Percentiles rank a stretch among this genome's conserved stretches.
phyloP scores from a whole-genome alignment of 1,140 invertebrate species.

The Maconellicoccus hirsutus region DNA sequence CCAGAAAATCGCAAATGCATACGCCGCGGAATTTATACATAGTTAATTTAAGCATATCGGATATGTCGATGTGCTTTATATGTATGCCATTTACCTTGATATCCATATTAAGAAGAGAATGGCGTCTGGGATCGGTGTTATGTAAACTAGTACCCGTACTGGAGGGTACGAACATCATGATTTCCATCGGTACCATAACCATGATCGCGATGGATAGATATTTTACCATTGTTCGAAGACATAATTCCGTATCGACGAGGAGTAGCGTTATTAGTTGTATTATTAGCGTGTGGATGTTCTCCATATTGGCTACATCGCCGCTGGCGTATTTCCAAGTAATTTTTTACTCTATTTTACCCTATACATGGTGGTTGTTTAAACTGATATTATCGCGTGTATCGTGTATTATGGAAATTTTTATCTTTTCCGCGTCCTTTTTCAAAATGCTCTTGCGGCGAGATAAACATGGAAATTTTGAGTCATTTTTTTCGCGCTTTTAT shows the following conservation, averaged over 20 bases:
- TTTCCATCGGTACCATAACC: slow-evolving; percentile 47
- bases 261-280: slow-evolving; percentile 33
- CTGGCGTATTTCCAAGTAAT: slow-evolving; percentile 27
- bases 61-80: slow-evolving; percentile 44
- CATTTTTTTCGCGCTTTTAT: not conserved
- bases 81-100: slow-evolving; percentile 47
- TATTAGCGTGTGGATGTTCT: slow-evolving; percentile 42
- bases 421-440: too few relatives aligned
- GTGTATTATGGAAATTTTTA: too few relatives aligned
- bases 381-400: too few relatives aligned
- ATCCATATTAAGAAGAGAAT: slow-evolving; percentile 33
- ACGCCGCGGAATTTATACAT: slow-evolving; percentile 49
- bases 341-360: too few relatives aligned
- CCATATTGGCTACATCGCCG: slow-evolving; percentile 39
- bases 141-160: slow-evolving; percentile 44
- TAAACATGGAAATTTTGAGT: too few relatives aligned
- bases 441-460: too few relatives aligned
- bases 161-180: slow-evolving; percentile 48
- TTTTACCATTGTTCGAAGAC: slow-evolving; percentile 37
- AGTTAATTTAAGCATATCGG: slow-evolving; percentile 45
- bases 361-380: too few relatives aligned
- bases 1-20: slow-evolving; percentile 31
- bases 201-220: slow-evolving; percentile 49
- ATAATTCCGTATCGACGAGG: slow-evolving; percentile 31
- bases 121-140: slow-evolving; percentile 37